Evolutionary conservation across 2,888 invertebrate species (phyloP), one percentile per base, ranked within the genome.

Genomic region (Drosophila aldrichi): DNA sequence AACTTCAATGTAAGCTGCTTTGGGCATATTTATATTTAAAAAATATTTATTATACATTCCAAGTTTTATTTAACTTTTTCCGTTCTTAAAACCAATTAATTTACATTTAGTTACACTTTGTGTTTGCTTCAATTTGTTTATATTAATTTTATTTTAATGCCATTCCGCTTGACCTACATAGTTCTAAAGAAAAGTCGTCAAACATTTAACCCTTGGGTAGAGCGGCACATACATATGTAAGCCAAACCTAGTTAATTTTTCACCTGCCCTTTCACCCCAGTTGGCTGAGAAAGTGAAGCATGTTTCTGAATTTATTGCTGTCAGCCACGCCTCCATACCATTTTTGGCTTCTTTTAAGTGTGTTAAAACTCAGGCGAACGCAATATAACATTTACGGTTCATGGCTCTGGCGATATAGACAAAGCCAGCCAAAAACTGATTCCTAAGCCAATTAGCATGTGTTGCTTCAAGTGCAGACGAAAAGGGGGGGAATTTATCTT

Each of bases 351-450:
- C 36, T 36, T 10, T 63, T 29, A 38, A 41, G 41, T 70, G 49
- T 22, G 22, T 29, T 48, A 78, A 73, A 73, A 78, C 72, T 74
- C 82, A 87, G 67, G 82, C 88, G 76, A 89, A 85, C 70, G 78
- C 64, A 82, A 88, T 89, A 88, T 75, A 88, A 79, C 70, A 76
- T 88, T 86, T 88, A 86, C 87, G 88, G 90, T 86, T 86, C 86
- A 81, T 25, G 71, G 81, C 76, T 51, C 65, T 34, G 70, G 49
- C 49, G 32, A 49, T 49, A 78, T 65, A 18, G 48, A 60, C 62
- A 78, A 74, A 81, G 61, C 55, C 72, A 62, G 65, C 36, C 56
- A 48, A 68, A 75, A 74, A 71, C 70, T 67, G 77, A 81, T 84
- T 70, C 70, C 73, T 89, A 89, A 89, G 76, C 82, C 86, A 86